Evolutionary conservation across 2,888 invertebrate genomes (phyloP), one percentile per base, ranked within the genome.

Genomic region (Melanotus villosus): DNA sequence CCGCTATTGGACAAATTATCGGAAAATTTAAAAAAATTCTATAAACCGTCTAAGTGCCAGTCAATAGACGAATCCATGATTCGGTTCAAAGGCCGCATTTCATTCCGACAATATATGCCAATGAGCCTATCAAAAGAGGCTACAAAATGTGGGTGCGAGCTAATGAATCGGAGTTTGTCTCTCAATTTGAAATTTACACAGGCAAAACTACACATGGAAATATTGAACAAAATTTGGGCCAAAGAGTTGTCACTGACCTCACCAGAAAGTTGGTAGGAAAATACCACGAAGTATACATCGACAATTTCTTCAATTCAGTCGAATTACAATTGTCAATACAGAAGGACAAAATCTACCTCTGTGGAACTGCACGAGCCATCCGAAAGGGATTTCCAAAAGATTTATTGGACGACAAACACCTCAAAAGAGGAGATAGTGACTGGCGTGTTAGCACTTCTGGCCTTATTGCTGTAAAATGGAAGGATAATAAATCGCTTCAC

Each of bases 171-270:
- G 78, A 76, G n/a, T 78, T 75, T 68, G 56, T 76, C 7, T 73
- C 38, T 34, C 57, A 79, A 43, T 80, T 81, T 74, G 72, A 79
- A 19, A 74, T 79, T 10, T 78, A 78, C 45, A 76, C 73, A n/a
- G n/a, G n/a, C n/a, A n/a, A n/a, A n/a, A n/a, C n/a, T n/a, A n/a
- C n/a, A n/a, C n/a, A n/a, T 7, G 78, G 80, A 2, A 84, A 84
- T 73, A 80, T 62, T 5, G 67, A 69, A 81, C 81, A 70, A 79
- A 12, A 68, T 23, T 41, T 73, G 26, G 65, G 70, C n/a, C 3
- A 36, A 18, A 18, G 70, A 16, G 70, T 74, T 21, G 68, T 73
- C 2, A 64, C 19, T 36, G 68, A 71, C 41, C 32, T 72, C 34
- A 70, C 70, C 3, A 26, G 50, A 12, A 14, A 16, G 1, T 23